Evolutionary conservation across 2,888 invertebrate genomes (phyloP).

Genomic region (Acronicta leporina): DNA sequence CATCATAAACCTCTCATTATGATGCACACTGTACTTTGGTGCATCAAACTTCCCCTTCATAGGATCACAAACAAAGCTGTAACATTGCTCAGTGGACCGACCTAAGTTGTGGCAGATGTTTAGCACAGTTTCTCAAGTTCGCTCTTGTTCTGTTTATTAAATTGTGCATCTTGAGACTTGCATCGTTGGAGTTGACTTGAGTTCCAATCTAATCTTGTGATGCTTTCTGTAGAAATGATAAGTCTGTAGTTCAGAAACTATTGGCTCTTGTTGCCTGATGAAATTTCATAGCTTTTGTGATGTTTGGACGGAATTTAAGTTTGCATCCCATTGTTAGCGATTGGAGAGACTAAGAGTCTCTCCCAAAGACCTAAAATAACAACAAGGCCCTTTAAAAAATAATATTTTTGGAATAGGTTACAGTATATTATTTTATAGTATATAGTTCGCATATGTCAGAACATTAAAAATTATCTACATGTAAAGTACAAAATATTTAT

Average conservation of each 20-base stretch:
- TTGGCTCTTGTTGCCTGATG: conserved; percentile 1
- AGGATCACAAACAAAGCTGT: conserved; percentile 30
- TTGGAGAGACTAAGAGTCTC: too few relatives aligned
- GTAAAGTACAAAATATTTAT: too few relatives aligned
- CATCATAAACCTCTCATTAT: background rate
- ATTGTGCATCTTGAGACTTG: conserved; percentile 47
- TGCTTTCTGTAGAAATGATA: conserved; percentile 6
- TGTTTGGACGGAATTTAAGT: too few relatives aligned
- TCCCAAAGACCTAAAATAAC: too few relatives aligned
- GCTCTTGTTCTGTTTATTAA: conserved; percentile 41
- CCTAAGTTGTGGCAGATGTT: conserved; percentile 43
- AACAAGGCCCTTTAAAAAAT: too few relatives aligned
- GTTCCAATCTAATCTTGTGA: conserved; percentile 31
- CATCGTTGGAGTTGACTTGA: conserved; percentile 29
- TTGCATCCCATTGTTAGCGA: background rate
- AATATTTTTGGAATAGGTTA: too few relatives aligned
- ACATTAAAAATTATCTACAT: too few relatives aligned
- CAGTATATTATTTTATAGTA: too few relatives aligned
- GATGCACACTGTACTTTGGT: background rate
- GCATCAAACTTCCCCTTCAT: conserved; percentile 18
- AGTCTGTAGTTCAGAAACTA: conserved; percentile 20
- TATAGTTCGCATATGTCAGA: too few relatives aligned
- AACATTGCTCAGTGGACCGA: conserved; percentile 22
- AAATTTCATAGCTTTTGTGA: too few relatives aligned
- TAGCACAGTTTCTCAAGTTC: conserved; percentile 46